A percentile compares a stretch with the other conserved stretches of the same genome.
These are phyloP conservation scores for Orientallactaga bullata DNA, from an alignment of 2,113 vertebrate genomes.

Conservation along the genomic window DNA sequence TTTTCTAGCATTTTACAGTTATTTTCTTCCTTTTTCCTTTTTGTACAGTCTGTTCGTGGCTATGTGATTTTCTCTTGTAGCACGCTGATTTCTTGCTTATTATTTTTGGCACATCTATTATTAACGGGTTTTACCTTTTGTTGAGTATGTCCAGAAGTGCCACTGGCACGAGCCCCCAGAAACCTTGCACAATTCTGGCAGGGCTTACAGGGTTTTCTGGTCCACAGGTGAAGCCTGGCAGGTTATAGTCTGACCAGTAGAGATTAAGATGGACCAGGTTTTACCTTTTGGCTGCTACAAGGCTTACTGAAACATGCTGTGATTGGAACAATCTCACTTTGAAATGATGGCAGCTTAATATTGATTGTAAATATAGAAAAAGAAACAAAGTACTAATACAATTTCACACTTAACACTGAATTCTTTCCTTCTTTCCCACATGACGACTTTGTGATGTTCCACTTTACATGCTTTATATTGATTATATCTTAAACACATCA, in stretches of 20 bases:
- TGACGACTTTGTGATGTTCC: neutral
- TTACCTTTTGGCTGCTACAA: too few relatives aligned
- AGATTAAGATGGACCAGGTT: slow-evolving; percentile 87
- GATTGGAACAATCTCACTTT: too few relatives aligned
- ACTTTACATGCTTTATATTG: neutral
- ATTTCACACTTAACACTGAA: too few relatives aligned
- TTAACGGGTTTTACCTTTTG: too few relatives aligned
- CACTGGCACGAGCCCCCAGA: neutral
- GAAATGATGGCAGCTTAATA: too few relatives aligned
- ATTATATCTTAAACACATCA: neutral
- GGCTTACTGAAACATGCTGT: too few relatives aligned
- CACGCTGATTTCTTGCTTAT: too few relatives aligned
- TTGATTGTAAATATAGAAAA: too few relatives aligned
- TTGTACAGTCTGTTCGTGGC: neutral
- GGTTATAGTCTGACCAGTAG: slow-evolving; percentile 82
- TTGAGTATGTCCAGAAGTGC: slow-evolving; percentile 41
- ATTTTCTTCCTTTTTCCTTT: neutral
- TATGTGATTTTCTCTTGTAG: neutral
- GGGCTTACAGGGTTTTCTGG: slow-evolving; percentile 80
- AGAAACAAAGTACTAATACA: too few relatives aligned
- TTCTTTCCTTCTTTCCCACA: too few relatives aligned
- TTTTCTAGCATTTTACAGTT: neutral
- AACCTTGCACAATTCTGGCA: neutral
- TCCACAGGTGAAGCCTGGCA: slow-evolving; percentile 91
- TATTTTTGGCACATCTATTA: too few relatives aligned